phyloP scores from a whole-genome alignment of 1,140 invertebrate genomes.

The Ceratitis capitata region DNA sequence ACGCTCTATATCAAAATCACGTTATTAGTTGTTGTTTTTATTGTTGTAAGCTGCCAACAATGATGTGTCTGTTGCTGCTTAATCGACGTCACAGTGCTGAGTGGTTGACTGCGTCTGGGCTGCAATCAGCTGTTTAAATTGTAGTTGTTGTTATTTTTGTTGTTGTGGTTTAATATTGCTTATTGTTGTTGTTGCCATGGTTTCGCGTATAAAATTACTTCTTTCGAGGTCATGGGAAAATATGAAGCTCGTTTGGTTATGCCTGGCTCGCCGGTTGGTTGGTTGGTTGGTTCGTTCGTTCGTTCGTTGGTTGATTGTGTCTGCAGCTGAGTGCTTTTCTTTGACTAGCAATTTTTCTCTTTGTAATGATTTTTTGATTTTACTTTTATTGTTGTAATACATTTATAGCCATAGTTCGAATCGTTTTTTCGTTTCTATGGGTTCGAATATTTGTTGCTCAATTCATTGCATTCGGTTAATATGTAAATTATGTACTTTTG shows the following conservation, averaged over 20 bases:
- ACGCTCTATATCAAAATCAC: conserved; percentile 27
- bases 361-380: not conserved
- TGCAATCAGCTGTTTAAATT: conserved; percentile 4
- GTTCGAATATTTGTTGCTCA: not conserved
- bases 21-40: not conserved
- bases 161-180: not conserved
- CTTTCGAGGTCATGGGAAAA: conserved; percentile 37
- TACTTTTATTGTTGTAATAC: not conserved
- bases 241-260: conserved; percentile 16
- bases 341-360: not conserved
- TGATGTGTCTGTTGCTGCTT: not conserved
- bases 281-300: too few relatives aligned
- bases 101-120: not conserved
- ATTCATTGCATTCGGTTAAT: not conserved
- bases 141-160: not conserved
- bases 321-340: conserved; percentile 23
- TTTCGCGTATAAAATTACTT: conserved; percentile 30
- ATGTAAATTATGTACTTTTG: conserved; percentile 18
- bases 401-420: too few relatives aligned
- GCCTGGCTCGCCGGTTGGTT: too few relatives aligned
- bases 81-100: not conserved
- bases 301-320: too few relatives aligned
- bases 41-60: conserved; percentile 9
- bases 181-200: not conserved
- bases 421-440: too few relatives aligned